Evolutionary conservation across 2,797 vertebrate species (phyloP).

Genomic region (Eptatretus atami): DNA sequence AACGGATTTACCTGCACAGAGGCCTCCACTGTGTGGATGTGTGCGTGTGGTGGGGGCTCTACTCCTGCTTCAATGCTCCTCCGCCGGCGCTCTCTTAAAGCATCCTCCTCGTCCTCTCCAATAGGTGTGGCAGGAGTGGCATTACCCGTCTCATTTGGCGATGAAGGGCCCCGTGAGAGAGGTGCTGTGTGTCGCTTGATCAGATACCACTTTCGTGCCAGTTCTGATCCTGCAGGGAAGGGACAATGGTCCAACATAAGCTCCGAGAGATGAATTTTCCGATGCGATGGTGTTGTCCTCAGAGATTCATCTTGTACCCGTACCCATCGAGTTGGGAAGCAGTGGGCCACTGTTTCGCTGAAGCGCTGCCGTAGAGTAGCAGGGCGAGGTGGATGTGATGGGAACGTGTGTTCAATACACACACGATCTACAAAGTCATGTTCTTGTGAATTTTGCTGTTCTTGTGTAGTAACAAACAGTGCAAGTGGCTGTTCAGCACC

Average conservation of each 20-base stretch:
- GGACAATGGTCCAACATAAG: conserved; percentile 77
- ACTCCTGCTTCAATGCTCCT: conserved; percentile 41
- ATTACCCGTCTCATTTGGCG: conserved; percentile 15
- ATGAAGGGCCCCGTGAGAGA: conserved; percentile 12
- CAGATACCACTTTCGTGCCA: conserved; percentile 65
- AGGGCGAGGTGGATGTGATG: background rate
- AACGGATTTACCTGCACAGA: conserved; percentile 30
- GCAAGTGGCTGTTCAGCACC: no score
- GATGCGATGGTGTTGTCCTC: conserved; percentile 44
- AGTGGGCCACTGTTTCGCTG: conserved; percentile 67
- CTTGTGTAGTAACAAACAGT: no score
- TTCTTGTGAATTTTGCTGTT: background rate
- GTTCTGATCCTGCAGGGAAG: conserved; percentile 56
- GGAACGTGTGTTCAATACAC: conserved; percentile 2
- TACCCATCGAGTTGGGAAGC: conserved; percentile 45
- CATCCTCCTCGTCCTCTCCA: conserved; percentile 33
- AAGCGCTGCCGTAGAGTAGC: conserved; percentile 50
- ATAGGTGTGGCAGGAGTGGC: conserved; percentile 18
- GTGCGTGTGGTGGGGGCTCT: conserved; percentile 29
- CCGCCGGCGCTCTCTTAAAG: conserved; percentile 25
- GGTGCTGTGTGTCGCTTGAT: conserved; percentile 42
- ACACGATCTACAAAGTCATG: background rate
- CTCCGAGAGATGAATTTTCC: conserved; percentile 73
- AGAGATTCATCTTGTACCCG: conserved; percentile 15
- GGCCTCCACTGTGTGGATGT: conserved; percentile 40